Percentiles rank a stretch among this genome's conserved stretches.
These are phyloP conservation scores for Solea solea DNA, from an alignment of 2,113 vertebrate species.

Conservation along the genomic window DNA sequence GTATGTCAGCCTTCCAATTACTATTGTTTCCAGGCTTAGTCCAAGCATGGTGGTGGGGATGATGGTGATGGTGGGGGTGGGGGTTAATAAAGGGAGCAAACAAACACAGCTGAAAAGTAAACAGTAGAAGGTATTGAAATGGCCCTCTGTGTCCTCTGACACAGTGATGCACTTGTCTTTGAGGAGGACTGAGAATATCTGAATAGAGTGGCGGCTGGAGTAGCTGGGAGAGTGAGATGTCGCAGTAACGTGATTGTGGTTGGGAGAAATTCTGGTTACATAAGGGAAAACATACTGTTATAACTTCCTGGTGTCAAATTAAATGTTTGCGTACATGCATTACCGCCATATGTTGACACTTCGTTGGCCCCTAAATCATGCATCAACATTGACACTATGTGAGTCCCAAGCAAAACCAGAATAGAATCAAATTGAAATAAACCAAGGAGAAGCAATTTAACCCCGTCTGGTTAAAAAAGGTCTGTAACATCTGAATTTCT, in stretches of 20 bases:
- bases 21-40: constrained; percentile 21
- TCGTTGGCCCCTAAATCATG: too few relatives aligned
- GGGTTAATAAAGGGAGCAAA: constrained; percentile 40
- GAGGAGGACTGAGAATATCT: constrained; percentile 37
- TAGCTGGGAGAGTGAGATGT: constrained; percentile 34
- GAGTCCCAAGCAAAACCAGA: too few relatives aligned
- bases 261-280: constrained; percentile 11
- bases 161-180: constrained; percentile 64
- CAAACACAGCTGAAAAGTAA: constrained; percentile 56
- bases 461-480: too few relatives aligned
- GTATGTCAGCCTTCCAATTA: constrained; percentile 23
- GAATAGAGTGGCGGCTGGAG: constrained; percentile 56
- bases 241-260: constrained; percentile 35
- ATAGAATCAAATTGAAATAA: too few relatives aligned
- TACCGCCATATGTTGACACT: too few relatives aligned
- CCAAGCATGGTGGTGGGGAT: too few relatives aligned
- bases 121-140: constrained; percentile 49
- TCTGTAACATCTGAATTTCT: too few relatives aligned
- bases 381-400: too few relatives aligned
- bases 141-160: constrained; percentile 40
- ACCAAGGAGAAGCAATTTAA: too few relatives aligned
- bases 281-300: too few relatives aligned
- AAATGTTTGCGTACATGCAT: too few relatives aligned
- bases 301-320: too few relatives aligned
- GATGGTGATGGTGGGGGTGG: constrained; percentile 11